Conservation (phyloP, 1,140 invertebrate genomes). For the Ceratitis capitata region DNA sequence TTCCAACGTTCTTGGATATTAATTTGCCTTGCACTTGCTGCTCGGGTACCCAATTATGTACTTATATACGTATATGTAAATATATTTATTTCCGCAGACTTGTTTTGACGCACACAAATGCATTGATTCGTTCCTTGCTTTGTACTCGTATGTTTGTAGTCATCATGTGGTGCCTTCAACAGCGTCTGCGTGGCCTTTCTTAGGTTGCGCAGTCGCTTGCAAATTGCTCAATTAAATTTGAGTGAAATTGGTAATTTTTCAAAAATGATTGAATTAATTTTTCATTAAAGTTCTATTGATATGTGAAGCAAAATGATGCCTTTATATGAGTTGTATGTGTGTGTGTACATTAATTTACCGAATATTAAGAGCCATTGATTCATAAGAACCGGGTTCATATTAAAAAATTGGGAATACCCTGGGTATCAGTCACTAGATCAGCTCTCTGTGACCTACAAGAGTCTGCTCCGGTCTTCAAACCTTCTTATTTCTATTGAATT, state of each 20-base stretch:
- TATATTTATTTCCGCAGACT: background rate
- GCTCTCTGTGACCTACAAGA: too few relatives aligned
- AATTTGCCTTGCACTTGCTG: constrained; percentile 16
- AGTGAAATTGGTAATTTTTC: constrained; percentile 34
- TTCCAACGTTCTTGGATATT: constrained; percentile 29
- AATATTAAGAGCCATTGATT: too few relatives aligned
- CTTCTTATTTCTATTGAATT: too few relatives aligned
- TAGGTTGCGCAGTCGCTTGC: background rate
- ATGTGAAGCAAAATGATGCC: background rate
- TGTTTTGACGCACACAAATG: background rate
- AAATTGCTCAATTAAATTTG: constrained; percentile 33
- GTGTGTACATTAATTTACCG: background rate
- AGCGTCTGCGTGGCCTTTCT: background rate
- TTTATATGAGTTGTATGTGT: background rate
- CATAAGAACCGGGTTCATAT: too few relatives aligned
- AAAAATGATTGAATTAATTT: constrained; percentile 18
- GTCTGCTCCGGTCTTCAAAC: too few relatives aligned
- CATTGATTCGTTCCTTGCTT: background rate
- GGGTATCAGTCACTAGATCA: too few relatives aligned
- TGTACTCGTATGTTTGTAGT: background rate
- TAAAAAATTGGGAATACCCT: too few relatives aligned
- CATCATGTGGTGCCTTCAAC: background rate
- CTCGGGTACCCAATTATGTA: background rate
- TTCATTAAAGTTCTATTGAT: background rate
- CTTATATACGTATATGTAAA: too few relatives aligned